These are phyloP conservation scores for Suricata suricatta DNA, from an alignment of 2,113 vertebrate species.

Conservation along the genomic window DNA sequence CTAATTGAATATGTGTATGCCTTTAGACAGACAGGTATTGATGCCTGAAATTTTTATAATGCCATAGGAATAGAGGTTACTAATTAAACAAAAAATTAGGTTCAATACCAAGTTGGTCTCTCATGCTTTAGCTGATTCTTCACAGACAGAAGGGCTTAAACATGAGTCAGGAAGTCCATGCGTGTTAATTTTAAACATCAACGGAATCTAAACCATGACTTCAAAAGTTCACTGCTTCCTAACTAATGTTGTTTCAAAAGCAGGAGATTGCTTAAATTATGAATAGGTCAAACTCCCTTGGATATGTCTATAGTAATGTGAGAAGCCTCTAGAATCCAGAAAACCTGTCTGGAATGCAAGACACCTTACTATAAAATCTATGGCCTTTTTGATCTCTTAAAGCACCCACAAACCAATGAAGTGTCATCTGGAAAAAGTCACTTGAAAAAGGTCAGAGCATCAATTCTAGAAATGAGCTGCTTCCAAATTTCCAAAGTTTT, in stretches of 20 bases:
- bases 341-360: neutral
- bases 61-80: neutral
- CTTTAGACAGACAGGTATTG: slow-evolving; percentile 8
- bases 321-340: neutral
- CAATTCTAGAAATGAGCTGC: neutral
- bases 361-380: neutral
- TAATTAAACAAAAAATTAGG: slow-evolving; percentile 6
- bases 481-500: neutral
- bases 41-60: neutral
- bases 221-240: neutral
- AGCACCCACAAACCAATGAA: neutral
- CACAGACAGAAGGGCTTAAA: neutral
- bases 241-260: neutral
- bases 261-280: neutral
- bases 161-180: neutral
- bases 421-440: neutral
- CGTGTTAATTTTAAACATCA: neutral
- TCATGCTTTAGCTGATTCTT: neutral
- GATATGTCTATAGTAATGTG: neutral
- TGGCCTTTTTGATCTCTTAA: neutral
- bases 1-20: slow-evolving; percentile 48
- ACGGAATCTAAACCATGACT: slow-evolving; percentile 32
- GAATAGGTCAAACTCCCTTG: neutral
- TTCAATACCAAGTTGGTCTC: neutral
- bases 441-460: neutral